Evolutionary conservation across 2,797 vertebrate species (phyloP), one percentile per base, ranked within the genome.

Genomic region (Onychomys leucogaster): DNA sequence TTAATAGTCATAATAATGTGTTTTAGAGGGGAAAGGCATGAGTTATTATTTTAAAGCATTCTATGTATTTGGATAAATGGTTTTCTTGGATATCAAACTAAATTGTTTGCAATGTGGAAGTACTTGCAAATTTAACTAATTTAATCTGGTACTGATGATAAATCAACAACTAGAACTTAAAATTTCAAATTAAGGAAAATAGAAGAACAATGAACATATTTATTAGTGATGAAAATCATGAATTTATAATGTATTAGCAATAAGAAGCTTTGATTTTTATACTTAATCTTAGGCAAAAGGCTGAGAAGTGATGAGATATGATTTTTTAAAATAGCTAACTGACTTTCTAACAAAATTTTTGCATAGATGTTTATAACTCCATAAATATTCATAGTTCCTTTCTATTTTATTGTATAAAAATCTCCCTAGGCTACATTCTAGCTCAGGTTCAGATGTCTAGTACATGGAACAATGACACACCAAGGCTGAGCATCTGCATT

Each of bases 91-190:
- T 71, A 32, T 87, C 65, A 86, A 96, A 71, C 52, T 88, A 65
- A 95, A 67, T 67, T 91, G 49, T 87, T 90, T 82, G 41, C 37
- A 83, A 78, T 93, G 80, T 37, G 17, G 46, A 88, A 77, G 13
- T 55, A 49, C 25, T 46, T n/a, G 1, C 25, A 81, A n/a, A n/a
- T 61, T 73, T 63, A 63, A 14, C 49, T n/a, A 12, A 69, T 92
- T 94, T 93, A 90, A 88, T 23, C 29, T 71, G 29, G 8, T 52
- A 0, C 32, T 52, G 37, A 9, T 65, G 43, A 71, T 8, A 71
- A 8, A 86, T 6, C 2, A 61, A 61, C 25, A 43, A 23, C n/a
- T 3, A 17, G 29, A 85, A 73, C 49, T 84, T 52, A 94, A 67
- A 23, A n/a, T 52, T 57, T n/a, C 17, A 80, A 25, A 67, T 65